Evolutionary conservation across 1,140 invertebrate genomes (phyloP).

Genomic region (Zaprionus vittiger): DNA sequence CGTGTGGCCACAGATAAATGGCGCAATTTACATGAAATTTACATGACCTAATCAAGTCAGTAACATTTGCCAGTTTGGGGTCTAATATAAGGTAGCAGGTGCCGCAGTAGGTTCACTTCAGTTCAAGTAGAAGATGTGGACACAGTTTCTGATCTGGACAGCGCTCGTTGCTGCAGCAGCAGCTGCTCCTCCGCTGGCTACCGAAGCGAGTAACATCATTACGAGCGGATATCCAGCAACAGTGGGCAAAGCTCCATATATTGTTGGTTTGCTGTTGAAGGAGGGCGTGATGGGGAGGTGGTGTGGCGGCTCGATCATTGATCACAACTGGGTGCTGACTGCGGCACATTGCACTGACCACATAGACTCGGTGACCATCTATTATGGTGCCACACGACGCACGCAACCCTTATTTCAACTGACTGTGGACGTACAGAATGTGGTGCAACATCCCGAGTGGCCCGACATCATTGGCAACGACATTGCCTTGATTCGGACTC

Average conservation of each 20-base stretch:
- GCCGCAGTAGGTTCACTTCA: not conserved
- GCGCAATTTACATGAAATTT: not conserved
- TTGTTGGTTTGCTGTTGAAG: conserved; percentile 82
- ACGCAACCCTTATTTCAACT: conserved; percentile 23
- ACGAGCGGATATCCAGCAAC: conserved; percentile 52
- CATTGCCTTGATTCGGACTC: conserved; percentile 42
- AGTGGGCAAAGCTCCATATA: conserved; percentile 85
- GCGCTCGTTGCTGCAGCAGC: not conserved
- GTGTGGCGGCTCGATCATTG: conserved; percentile 87
- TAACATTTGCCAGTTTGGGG: not conserved
- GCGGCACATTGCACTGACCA: conserved; percentile 86
- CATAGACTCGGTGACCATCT: conserved; percentile 30
- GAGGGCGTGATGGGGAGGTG: conserved; percentile 62
- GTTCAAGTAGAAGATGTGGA: not conserved
- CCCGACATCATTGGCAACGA: conserved; percentile 37
- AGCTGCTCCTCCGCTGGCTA: not conserved
- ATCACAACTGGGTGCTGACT: conserved; percentile 85
- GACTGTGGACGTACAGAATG: conserved; percentile 22
- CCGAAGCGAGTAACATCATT: conserved; percentile 30
- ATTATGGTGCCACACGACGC: conserved; percentile 51
- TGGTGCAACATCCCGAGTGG: conserved; percentile 45
- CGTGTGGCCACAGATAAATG: not conserved
- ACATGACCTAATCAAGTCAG: not conserved
- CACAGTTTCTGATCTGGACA: not conserved
- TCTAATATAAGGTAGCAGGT: not conserved